Evolutionary conservation across 2,888 invertebrate species (phyloP).

Genomic region (Xestia c-nigrum): DNA sequence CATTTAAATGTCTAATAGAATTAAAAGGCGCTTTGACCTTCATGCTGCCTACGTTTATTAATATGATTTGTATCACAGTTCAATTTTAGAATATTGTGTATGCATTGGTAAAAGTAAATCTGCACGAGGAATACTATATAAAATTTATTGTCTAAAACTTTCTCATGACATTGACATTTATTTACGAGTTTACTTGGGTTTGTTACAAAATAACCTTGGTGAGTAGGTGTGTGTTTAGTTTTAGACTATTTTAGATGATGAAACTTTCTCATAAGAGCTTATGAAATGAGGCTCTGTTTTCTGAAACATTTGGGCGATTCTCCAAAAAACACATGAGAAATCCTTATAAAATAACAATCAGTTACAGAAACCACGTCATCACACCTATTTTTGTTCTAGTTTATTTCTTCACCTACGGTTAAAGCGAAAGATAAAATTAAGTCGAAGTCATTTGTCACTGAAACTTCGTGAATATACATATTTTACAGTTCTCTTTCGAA

Average conservation of each 20-base stretch:
- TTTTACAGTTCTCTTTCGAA: constrained; percentile 31
- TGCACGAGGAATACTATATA: neutral
- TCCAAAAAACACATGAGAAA: neutral
- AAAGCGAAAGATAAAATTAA: constrained; percentile 12
- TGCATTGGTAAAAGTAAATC: neutral
- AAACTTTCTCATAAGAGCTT: neutral
- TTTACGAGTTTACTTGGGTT: neutral
- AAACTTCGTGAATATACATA: constrained; percentile 36
- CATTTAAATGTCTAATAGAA: constrained; percentile 52
- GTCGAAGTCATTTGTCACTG: constrained; percentile 27
- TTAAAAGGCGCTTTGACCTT: constrained; percentile 49
- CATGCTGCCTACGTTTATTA: constrained; percentile 26
- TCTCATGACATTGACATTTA: neutral
- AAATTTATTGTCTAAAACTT: neutral
- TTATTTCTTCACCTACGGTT: neutral
- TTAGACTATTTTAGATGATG: constrained; percentile 10
- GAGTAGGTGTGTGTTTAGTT: neutral
- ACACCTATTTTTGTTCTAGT: neutral
- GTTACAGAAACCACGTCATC: constrained; percentile 3
- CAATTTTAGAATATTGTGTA: constrained; percentile 17
- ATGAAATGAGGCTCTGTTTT: neutral
- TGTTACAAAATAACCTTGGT: neutral
- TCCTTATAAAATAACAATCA: neutral
- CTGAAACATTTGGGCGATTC: neutral
- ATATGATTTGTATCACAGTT: constrained; percentile 15